phyloP scores from a whole-genome alignment of 2,888 invertebrate species.

The Thalpophila matura region DNA sequence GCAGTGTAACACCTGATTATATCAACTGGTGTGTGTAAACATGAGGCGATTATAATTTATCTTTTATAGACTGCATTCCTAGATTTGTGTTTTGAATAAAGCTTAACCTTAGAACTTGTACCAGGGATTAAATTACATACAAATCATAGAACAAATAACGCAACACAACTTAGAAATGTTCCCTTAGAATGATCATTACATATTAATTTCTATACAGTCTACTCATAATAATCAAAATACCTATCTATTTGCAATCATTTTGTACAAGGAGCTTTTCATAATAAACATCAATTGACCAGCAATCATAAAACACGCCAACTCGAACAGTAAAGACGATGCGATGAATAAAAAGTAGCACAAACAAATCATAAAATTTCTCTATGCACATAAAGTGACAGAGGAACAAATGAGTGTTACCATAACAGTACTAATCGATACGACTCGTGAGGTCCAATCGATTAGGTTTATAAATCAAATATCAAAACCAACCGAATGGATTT shows the following conservation, averaged over 20 bases:
- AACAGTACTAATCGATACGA: constrained; percentile 60
- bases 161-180: no score
- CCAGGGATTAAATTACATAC: background rate
- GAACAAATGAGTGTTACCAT: constrained; percentile 64
- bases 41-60: background rate
- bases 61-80: background rate
- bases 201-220: no score
- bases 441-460: constrained; percentile 65
- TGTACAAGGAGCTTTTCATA: background rate
- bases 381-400: constrained; percentile 54
- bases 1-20: constrained; percentile 20
- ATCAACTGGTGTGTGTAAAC: background rate
- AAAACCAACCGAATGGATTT: constrained; percentile 58
- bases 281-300: background rate
- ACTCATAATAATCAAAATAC: no score
- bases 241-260: background rate
- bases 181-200: no score
- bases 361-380: constrained; percentile 49
- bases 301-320: background rate
- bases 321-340: background rate
- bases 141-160: no score
- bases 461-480: constrained; percentile 71
- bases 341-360: constrained; percentile 37
- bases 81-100: background rate
- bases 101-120: background rate